Percentiles rank a stretch among this genome's conserved stretches.
These are phyloP conservation scores for Meriones unguiculatus DNA, from an alignment of 2,113 vertebrate genomes.

Conservation along the genomic window DNA sequence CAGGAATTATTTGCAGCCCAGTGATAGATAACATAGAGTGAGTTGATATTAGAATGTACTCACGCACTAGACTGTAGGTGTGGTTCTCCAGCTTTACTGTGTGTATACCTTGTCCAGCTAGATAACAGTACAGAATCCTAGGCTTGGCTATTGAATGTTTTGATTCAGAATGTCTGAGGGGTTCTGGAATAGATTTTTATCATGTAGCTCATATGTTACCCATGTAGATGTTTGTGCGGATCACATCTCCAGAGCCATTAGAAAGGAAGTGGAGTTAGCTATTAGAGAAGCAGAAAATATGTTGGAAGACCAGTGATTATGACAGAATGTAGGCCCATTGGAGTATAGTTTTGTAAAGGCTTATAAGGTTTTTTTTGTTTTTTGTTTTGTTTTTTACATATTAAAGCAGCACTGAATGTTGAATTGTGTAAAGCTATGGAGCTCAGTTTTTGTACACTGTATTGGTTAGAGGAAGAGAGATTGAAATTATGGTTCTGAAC, in stretches of 20 bases:
- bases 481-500: neutral
- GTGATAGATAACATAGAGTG: neutral
- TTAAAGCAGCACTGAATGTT: conserved; percentile 1
- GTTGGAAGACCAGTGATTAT: neutral
- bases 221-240: neutral
- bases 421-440: neutral
- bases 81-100: neutral
- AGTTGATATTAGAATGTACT: neutral
- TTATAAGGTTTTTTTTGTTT: neutral
- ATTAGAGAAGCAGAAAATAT: conserved; percentile 22
- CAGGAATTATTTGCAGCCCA: conserved; percentile 6
- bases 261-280: neutral
- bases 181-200: neutral
- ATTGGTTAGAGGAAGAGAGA: neutral
- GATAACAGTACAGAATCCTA: conserved; percentile 26
- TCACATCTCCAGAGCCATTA: neutral
- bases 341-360: neutral
- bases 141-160: neutral
- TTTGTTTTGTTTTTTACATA: no score
- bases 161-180: neutral
- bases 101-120: neutral
- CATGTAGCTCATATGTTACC: neutral
- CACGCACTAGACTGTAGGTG: neutral
- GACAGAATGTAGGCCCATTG: neutral
- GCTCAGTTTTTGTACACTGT: neutral